Base-by-base conservation (phyloP, 2,888 invertebrate species). In the Pseudococcus jackbeardsleyi region DNA sequence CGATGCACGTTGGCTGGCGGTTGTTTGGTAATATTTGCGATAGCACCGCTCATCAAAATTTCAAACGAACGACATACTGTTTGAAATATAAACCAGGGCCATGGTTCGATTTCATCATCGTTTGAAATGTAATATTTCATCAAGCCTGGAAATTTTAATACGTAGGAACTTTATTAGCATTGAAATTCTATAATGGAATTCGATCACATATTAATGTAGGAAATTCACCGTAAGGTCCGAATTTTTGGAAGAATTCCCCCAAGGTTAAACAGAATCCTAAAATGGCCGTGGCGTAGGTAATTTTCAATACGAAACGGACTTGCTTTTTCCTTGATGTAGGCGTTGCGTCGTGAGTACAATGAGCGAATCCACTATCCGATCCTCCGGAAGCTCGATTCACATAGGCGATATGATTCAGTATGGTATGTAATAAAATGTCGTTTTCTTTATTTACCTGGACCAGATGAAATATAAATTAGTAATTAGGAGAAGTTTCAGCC, bases 41-140 rank as follows among this genome's bases (percentile, higher is more conserved):
- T 92, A 33, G 92, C 92, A 89, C 92, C 93, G 68, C 93, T 92
- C 92, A 93, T 93, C 84, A 91, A 91, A 59, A 93, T 90, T 90
- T 93, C 93, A 86, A 93, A 90, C 12, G 91, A 90, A 54, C 93
- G 91, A 90, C 92, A 92, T 0, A 92, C 86, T 0, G 93, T 93
- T 90, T 94, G 93, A 90, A 93, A 93, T 46, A 92, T 90, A 86
- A 93, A 91, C 94, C 94, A 94, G 0, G 93, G 93, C 93, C 93
- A 88, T 19, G 85, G 54, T 39, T 88, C 50, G n/a, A 88, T 77
- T 68, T 77, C 88, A 46, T 88, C 85, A 33, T 72, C 59, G 15
- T 88, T 77, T 50, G 68, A 50, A 59, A 68, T 42, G 39, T 42
- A 88, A 48, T 87, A 88, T 54, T 48, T 68, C 85, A 88, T 68